These are phyloP conservation scores for Heliconius hewitsoni DNA, from an alignment of 1,140 invertebrate genomes.

Conservation along the genomic window DNA sequence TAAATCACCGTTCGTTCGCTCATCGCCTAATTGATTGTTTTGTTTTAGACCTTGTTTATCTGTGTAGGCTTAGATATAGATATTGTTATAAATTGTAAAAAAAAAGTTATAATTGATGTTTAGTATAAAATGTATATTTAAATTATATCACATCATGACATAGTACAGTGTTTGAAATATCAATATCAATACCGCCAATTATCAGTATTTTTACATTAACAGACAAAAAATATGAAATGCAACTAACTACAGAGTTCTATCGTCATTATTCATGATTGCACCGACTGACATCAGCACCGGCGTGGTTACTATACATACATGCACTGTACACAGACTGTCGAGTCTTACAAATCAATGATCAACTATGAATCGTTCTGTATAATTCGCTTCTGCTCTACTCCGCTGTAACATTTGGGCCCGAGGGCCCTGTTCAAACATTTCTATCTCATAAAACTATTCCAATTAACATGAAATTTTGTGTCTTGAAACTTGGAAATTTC, in stretches of 20 bases:
- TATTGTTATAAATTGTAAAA: constrained; percentile 12
- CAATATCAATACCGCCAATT: background rate
- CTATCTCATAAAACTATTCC: constrained; percentile 35
- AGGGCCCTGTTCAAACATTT: constrained; percentile 39
- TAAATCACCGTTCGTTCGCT: constrained; percentile 23
- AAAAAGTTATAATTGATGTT: background rate
- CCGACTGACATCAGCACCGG: constrained; percentile 42
- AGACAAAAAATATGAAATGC: background rate
- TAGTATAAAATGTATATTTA: background rate
- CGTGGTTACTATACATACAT: constrained; percentile 44
- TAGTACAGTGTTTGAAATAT: background rate
- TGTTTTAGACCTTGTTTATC: constrained; percentile 21
- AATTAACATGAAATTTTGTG: constrained; percentile 30
- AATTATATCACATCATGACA: background rate
- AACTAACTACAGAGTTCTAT: constrained; percentile 32
- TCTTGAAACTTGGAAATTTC: constrained; percentile 26
- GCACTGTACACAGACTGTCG: constrained; percentile 44
- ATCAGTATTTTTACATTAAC: background rate
- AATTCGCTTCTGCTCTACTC: constrained; percentile 40
- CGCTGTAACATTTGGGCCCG: constrained; percentile 33
- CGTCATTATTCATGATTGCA: constrained; percentile 42
- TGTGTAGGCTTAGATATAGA: constrained; percentile 25
- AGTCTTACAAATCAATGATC: constrained; percentile 25
- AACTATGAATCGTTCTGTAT: constrained; percentile 36
- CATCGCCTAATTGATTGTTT: constrained; percentile 32